Evolutionary conservation across 2,113 vertebrate species (phyloP).

Genomic region (Nothoprocta perdicaria): DNA sequence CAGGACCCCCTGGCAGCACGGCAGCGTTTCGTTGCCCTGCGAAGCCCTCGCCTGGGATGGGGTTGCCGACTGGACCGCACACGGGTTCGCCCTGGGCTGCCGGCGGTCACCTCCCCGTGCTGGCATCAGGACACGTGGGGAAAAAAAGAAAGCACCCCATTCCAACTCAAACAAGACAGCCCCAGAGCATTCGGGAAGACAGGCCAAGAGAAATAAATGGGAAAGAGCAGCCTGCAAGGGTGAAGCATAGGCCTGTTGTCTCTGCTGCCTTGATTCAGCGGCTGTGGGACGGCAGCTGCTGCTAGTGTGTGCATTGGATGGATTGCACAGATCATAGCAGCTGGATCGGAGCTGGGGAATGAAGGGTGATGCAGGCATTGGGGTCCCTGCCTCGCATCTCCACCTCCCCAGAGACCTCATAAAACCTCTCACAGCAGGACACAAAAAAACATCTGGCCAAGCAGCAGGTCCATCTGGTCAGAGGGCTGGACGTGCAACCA

Average conservation of each 20-base stretch:
- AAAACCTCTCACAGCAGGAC: background rate
- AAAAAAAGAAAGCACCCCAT: rapidly evolving
- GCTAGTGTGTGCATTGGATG: background rate
- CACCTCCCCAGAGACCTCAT: background rate
- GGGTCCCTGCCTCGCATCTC: background rate
- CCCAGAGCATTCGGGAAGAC: background rate
- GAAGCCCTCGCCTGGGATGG: background rate
- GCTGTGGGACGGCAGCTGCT: background rate
- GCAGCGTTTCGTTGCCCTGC: background rate
- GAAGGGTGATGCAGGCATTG: background rate
- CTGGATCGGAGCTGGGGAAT: background rate
- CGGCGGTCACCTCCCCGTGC: background rate
- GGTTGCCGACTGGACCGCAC: rapidly evolving
- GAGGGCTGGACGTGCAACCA: background rate
- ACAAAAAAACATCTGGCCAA: background rate
- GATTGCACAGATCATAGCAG: too few species aligned
- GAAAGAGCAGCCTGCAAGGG: background rate
- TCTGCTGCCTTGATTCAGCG: background rate
- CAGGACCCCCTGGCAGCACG: background rate
- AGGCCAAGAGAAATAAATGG: background rate
- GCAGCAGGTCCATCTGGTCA: background rate
- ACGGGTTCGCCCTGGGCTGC: background rate
- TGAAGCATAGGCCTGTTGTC: background rate
- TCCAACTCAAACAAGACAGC: background rate
- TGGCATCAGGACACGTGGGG: background rate